Conservation (phyloP, 64 coral and sea anemone species). For the Orbicella faveolata region DNA sequence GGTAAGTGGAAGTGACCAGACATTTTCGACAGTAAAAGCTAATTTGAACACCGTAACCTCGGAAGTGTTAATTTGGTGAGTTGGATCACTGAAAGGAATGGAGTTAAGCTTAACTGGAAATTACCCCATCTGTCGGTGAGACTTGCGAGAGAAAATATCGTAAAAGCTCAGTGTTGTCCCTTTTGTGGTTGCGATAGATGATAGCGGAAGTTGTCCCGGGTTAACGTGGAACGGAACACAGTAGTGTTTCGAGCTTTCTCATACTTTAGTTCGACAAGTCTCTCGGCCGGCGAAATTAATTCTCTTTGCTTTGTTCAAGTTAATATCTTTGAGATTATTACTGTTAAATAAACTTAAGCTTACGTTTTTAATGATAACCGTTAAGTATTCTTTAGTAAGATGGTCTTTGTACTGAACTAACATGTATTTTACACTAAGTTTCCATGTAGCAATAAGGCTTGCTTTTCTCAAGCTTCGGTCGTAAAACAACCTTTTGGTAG, state of each 20-base stretch:
- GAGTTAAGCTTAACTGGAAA: background rate
- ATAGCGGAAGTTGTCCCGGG: background rate
- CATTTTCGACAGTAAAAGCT: slow-evolving; percentile 17
- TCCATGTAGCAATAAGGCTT: background rate
- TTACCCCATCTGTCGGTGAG: background rate
- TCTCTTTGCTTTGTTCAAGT: background rate
- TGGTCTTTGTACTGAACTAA: background rate
- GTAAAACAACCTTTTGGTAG: background rate
- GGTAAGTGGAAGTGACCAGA: slow-evolving; percentile 53
- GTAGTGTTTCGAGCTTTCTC: too few species aligned
- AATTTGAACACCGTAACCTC: background rate
- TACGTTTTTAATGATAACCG: background rate
- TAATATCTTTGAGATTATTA: background rate
- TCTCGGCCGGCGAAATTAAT: background rate
- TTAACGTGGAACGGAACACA: background rate
- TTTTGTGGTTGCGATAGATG: background rate
- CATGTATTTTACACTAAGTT: background rate
- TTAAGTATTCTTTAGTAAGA: background rate
- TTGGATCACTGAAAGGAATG: background rate
- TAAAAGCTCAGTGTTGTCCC: background rate
- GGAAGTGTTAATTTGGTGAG: background rate
- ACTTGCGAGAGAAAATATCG: background rate
- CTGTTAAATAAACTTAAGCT: background rate
- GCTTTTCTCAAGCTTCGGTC: background rate
- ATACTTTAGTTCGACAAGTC: background rate